These are phyloP conservation scores for Bemisia tabaci DNA, from an alignment of 1,140 invertebrate genomes.

Conservation along the genomic window DNA sequence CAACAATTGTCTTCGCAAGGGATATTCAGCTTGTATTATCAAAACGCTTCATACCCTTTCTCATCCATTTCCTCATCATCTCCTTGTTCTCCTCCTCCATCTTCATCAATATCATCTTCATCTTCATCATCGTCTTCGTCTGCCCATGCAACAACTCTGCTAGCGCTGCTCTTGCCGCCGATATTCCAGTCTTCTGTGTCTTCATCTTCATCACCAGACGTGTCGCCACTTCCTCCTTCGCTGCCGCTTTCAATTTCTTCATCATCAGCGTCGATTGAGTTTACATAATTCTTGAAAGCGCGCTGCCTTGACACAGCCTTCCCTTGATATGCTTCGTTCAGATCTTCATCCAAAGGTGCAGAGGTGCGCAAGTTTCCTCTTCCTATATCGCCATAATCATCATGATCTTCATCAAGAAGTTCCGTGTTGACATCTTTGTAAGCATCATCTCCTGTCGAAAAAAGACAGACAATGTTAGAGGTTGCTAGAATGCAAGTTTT, in stretches of 20 bases:
- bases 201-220: not conserved
- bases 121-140: not conserved
- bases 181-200: not conserved
- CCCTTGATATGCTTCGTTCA: not conserved
- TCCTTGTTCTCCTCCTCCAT: not conserved
- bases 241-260: not conserved
- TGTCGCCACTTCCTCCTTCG: not conserved
- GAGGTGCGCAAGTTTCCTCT: not conserved
- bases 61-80: not conserved
- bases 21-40: too few relatives aligned
- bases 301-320: not conserved
- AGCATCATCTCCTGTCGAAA: not conserved
- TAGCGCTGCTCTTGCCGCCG: too few relatives aligned
- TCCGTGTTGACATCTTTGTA: not conserved
- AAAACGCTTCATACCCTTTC: not conserved
- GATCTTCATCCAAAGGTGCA: not conserved
- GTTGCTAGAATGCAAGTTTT: too few relatives aligned
- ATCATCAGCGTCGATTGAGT: not conserved
- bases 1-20: too few relatives aligned
- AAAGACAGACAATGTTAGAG: not conserved
- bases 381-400: not conserved
- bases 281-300: not conserved
- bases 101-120: not conserved
- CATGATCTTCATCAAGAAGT: not conserved
- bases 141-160: too few relatives aligned